phyloP scores from a whole-genome alignment of 2,113 vertebrate genomes.

The Mirounga angustirostris region DNA sequence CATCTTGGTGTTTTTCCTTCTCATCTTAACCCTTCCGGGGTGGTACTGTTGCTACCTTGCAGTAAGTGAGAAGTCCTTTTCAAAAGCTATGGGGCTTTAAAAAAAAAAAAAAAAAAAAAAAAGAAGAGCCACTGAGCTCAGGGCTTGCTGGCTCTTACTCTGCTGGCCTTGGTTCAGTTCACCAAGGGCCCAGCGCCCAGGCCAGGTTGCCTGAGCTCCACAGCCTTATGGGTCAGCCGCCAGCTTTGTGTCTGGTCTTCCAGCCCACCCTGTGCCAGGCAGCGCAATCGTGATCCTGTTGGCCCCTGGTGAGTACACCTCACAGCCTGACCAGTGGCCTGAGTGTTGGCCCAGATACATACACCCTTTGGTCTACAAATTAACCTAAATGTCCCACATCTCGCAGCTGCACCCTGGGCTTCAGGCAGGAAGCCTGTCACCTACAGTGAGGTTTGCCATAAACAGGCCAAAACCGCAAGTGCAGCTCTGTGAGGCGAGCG shows the following conservation, averaged over 20 bases:
- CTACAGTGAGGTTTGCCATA: neutral
- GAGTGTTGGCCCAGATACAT: too few species aligned
- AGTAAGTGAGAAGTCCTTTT: neutral
- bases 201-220: neutral
- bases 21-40: neutral
- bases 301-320: neutral
- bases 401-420: neutral
- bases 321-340: neutral
- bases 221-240: neutral
- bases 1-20: neutral
- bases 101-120: neutral
- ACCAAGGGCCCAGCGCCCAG: too few species aligned
- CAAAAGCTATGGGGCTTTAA: neutral
- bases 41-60: neutral
- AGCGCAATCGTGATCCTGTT: fast-evolving
- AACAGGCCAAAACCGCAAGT: neutral
- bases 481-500: fast-evolving
- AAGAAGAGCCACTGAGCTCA: too few species aligned
- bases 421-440: neutral
- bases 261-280: neutral
- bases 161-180: neutral
- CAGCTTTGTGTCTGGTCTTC: neutral
- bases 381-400: neutral
- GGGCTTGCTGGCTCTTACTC: neutral
- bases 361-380: neutral